Evolutionary conservation across 2,888 invertebrate genomes (phyloP), one percentile per base, ranked within the genome.

Genomic region (Dolichopus griseipennis): DNA sequence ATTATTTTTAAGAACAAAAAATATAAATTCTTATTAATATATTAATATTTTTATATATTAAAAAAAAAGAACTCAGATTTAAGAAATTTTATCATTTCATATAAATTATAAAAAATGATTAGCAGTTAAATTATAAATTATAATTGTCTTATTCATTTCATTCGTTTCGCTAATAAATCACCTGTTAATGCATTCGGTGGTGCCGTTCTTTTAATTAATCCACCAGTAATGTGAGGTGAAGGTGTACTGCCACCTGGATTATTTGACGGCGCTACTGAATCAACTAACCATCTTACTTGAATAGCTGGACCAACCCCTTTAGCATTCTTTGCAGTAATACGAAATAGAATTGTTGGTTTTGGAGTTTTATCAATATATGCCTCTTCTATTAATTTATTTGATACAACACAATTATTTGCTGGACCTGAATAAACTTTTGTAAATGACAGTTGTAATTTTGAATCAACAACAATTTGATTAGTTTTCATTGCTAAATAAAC

Each of bases 281-380:
- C 64, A 64, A 64, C 33, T 64, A 64, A 64, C 64, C 64, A 64
- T 34, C 64, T 64, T 15, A 64, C 64, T 37, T 74, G 74, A 3
- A 73, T 74, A n/a, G 74, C 74, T 2, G 74, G 74, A 0, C 74
- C 74, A 69, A 73, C 74, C 9, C 74, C 74, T 63, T 74, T 74
- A 66, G 72, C 73, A 66, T 74, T 74, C n/a, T 73, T 73, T 7
- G 74, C 74, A 0, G 74, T 73, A 63, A 74, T 74, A 15, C 74
- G 72, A 68, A 74, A 74, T 10, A 74, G 73, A 20, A 74, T 74
- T 21, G 74, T 73, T 65, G 74, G 74, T 52, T 74, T 74, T 37
- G 73, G 73, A 9, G 73, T 73, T 61, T 73, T 72, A 66, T 74
- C 74, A 5, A 74, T 73, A 66, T 74, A 73, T 9, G 74, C 74